phyloP scores from a whole-genome alignment of 2,113 vertebrate genomes.

The Actenoides lindsayi region DNA sequence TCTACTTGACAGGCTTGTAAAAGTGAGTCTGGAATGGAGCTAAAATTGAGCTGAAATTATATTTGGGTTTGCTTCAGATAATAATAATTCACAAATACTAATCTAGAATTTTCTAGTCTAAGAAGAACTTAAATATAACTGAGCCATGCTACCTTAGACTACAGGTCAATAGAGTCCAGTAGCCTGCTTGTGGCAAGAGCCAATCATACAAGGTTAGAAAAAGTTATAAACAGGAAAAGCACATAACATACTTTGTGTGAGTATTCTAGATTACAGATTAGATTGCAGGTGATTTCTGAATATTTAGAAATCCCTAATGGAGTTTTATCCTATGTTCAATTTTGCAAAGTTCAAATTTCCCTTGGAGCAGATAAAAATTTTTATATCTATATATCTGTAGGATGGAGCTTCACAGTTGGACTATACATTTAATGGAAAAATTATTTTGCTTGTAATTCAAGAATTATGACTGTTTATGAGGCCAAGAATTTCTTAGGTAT shows the following conservation, averaged over 20 bases:
- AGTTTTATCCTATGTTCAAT: background rate
- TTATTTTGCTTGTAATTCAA: background rate
- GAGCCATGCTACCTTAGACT: background rate
- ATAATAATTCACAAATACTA: background rate
- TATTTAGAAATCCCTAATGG: background rate
- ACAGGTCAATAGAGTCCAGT: background rate
- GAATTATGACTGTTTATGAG: background rate
- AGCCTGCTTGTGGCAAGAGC: background rate
- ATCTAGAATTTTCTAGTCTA: background rate
- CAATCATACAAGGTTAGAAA: background rate
- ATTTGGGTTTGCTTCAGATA: background rate
- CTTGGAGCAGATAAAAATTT: background rate
- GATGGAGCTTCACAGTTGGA: background rate
- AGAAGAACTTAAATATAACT: background rate
- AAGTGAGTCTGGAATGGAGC: background rate
- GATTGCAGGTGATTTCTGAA: background rate
- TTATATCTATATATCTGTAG: background rate
- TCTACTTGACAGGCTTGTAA: background rate
- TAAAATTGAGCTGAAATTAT: background rate
- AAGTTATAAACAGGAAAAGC: background rate
- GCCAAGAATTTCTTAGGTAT: background rate
- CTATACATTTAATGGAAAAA: background rate
- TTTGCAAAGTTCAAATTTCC: background rate
- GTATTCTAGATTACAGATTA: background rate
- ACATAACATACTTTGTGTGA: background rate